Conservation (phyloP, 2,888 invertebrate genomes). For the Drosophila ezoana region DNA sequence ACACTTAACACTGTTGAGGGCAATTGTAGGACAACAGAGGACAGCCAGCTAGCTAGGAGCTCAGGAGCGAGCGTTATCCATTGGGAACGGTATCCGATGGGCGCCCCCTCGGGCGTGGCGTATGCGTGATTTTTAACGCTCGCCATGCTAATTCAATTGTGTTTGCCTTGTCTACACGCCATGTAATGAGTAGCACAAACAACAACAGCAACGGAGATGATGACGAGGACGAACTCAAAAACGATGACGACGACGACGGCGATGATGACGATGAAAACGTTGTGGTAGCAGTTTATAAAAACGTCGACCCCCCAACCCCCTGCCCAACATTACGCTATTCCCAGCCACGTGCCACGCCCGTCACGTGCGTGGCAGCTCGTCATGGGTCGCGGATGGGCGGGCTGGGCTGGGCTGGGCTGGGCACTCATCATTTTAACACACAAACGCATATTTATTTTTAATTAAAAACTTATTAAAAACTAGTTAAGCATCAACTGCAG, state of each 20-base stretch:
- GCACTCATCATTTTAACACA: slow-evolving; percentile 73
- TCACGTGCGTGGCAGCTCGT: slow-evolving; percentile 55
- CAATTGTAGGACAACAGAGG: slow-evolving; percentile 71
- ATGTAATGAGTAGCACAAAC: slow-evolving; percentile 77
- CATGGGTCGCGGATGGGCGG: slow-evolving; percentile 9
- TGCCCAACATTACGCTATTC: not conserved
- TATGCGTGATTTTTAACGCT: slow-evolving; percentile 77
- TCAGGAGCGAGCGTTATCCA: slow-evolving; percentile 34
- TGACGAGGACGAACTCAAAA: slow-evolving; percentile 55
- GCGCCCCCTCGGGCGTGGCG: slow-evolving; percentile 54
- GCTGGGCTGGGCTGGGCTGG: not conserved
- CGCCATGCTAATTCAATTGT: slow-evolving; percentile 79
- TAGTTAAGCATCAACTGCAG: slow-evolving; percentile 80
- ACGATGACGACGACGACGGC: slow-evolving; percentile 24
- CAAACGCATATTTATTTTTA: slow-evolving; percentile 81
- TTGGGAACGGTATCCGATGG: slow-evolving; percentile 42
- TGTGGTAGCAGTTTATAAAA: slow-evolving; percentile 31
- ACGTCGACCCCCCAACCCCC: not conserved
- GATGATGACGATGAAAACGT: slow-evolving; percentile 26
- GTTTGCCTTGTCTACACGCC: slow-evolving; percentile 78
- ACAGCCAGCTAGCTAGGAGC: slow-evolving; percentile 18
- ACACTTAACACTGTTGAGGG: slow-evolving; percentile 62
- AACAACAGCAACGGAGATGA: slow-evolving; percentile 51
- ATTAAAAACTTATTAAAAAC: slow-evolving; percentile 81
- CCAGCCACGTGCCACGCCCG: slow-evolving; percentile 54